These are phyloP conservation scores for Tetragonula carbonaria DNA, from an alignment of 2,888 invertebrate species.

Conservation along the genomic window DNA sequence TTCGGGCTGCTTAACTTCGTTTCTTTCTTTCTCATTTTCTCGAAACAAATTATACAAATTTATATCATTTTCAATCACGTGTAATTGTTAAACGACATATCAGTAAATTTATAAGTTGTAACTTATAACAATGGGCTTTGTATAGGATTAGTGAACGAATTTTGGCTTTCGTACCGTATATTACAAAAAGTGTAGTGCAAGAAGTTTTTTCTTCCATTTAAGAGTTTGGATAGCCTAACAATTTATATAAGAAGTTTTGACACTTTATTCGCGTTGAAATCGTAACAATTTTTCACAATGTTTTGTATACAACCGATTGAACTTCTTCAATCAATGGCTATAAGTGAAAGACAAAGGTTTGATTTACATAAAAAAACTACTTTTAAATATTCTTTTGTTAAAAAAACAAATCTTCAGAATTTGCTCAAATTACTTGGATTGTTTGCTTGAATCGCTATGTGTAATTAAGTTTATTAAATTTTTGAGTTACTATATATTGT, in stretches of 20 bases:
- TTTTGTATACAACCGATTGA: slow-evolving; percentile 7
- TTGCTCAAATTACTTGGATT: background rate
- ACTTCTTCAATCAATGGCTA: slow-evolving; percentile 16
- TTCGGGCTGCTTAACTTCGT: slow-evolving; percentile 1
- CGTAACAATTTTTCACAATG: slow-evolving; percentile 31
- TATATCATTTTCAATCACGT: background rate
- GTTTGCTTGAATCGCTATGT: background rate
- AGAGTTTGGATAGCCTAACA: slow-evolving; percentile 3
- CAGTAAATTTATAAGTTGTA: background rate
- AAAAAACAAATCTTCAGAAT: background rate
- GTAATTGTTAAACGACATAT: background rate
- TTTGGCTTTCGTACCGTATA: slow-evolving; percentile 35
- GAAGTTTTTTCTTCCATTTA: slow-evolving; percentile 4
- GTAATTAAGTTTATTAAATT: slow-evolving; percentile 3
- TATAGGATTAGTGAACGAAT: slow-evolving; percentile 29
- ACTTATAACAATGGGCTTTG: slow-evolving; percentile 6
- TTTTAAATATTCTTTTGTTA: background rate
- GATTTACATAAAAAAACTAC: slow-evolving; percentile 18
- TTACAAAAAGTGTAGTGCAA: slow-evolving; percentile 14
- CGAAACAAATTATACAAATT: background rate
- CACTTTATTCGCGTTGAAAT: slow-evolving; percentile 21
- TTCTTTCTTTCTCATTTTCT: background rate
- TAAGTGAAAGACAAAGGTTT: slow-evolving; percentile 38
- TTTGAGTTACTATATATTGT: background rate
- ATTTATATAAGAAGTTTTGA: background rate